phyloP scores from a whole-genome alignment of 1,140 invertebrate genomes.

The Pinna nobilis region DNA sequence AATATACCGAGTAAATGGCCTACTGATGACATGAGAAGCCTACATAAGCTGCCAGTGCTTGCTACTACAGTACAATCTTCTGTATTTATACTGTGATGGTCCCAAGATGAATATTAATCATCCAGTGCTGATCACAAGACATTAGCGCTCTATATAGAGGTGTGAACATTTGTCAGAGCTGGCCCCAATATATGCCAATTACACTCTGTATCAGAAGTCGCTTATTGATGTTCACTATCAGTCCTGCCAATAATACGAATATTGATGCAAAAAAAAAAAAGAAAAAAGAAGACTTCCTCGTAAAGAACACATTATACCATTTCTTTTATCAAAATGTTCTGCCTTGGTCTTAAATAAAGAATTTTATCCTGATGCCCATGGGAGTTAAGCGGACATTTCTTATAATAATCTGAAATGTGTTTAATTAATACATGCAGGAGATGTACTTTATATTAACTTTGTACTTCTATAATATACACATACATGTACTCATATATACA shows the following conservation, averaged over 20 bases:
- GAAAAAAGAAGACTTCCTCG: no score
- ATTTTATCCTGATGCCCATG: not conserved
- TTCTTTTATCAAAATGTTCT: constrained; percentile 10
- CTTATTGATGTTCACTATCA: constrained; percentile 15
- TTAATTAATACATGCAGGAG: not conserved
- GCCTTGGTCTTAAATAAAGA: not conserved
- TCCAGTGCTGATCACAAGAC: constrained; percentile 15
- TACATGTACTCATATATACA: no score
- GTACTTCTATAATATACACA: no score
- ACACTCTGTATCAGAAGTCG: constrained; percentile 30
- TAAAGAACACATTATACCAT: no score
- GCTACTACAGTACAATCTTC: not conserved
- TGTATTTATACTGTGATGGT: constrained; percentile 12
- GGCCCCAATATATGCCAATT: constrained; percentile 42
- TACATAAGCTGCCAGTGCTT: no score
- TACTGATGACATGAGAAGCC: no score
- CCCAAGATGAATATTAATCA: constrained; percentile 31
- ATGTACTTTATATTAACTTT: not conserved
- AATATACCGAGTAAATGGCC: no score
- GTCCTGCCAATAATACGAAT: constrained; percentile 18
- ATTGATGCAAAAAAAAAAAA: constrained; percentile 20
- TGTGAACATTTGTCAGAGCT: constrained; percentile 40
- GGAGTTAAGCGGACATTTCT: not conserved
- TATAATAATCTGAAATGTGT: not conserved
- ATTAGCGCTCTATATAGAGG: constrained; percentile 25